phyloP scores from a whole-genome alignment of 2,888 invertebrate genomes.

The Lasioglossum zephyrum region DNA sequence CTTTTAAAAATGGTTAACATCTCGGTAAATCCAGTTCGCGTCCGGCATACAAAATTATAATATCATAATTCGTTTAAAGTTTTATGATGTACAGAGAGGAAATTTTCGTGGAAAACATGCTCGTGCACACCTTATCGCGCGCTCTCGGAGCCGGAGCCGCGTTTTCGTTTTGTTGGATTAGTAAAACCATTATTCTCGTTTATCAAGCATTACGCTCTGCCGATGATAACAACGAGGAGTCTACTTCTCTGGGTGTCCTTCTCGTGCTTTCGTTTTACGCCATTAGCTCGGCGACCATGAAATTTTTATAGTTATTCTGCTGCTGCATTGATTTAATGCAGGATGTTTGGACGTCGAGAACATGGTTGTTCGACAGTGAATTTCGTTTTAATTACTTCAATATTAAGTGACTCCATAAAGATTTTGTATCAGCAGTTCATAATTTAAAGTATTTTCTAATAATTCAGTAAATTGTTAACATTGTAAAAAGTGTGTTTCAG shows the following conservation, averaged over 20 bases:
- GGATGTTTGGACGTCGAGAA: neutral
- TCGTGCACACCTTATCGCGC: slow-evolving; percentile 43
- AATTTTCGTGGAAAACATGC: slow-evolving; percentile 52
- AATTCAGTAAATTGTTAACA: too few relatives aligned
- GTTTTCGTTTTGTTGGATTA: slow-evolving; percentile 46
- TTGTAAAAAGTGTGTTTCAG: too few relatives aligned
- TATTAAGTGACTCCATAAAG: neutral
- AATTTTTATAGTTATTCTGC: neutral
- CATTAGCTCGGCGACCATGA: slow-evolving; percentile 2
- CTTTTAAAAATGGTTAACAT: slow-evolving; percentile 39
- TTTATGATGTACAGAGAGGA: slow-evolving; percentile 42
- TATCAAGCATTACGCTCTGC: slow-evolving; percentile 31
- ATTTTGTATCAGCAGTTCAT: neutral
- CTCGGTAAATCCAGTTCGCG: slow-evolving; percentile 21
- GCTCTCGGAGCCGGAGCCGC: slow-evolving; percentile 9
- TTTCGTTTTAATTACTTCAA: neutral
- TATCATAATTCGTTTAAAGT: slow-evolving; percentile 45
- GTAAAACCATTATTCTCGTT: slow-evolving; percentile 43
- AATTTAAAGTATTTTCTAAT: neutral
- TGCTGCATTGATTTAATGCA: neutral
- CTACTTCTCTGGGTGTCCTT: neutral
- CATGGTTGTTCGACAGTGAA: neutral
- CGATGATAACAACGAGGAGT: slow-evolving; percentile 13
- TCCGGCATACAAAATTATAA: slow-evolving; percentile 36
- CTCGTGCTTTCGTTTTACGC: slow-evolving; percentile 5